phyloP scores from a whole-genome alignment of 2,797 vertebrate genomes.

The Amblyraja radiata region DNA sequence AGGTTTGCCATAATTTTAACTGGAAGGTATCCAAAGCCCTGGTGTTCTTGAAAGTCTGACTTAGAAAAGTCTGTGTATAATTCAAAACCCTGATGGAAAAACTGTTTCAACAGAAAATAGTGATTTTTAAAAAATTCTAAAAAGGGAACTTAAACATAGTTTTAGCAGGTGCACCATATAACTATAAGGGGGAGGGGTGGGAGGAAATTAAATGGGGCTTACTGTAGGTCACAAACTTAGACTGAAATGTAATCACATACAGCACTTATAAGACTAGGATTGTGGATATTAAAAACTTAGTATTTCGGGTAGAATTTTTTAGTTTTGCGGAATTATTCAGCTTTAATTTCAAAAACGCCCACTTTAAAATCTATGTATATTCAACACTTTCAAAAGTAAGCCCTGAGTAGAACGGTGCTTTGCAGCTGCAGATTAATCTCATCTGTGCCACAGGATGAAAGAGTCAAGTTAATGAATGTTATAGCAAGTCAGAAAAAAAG shows the following conservation, averaged over 20 bases:
- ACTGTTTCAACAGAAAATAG: not conserved
- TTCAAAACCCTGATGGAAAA: not conserved
- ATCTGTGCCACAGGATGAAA: not conserved
- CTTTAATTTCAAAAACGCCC: not conserved
- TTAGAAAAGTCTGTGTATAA: not conserved
- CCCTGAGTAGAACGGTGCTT: no score
- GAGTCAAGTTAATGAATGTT: not conserved
- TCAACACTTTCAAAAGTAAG: no score
- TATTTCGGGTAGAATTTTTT: not conserved
- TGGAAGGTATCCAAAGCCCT: not conserved
- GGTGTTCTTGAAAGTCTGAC: not conserved
- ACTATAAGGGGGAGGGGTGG: not conserved
- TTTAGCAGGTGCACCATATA: not conserved
- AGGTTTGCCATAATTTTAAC: constrained; percentile 13
- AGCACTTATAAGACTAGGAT: not conserved
- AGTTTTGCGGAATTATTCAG: not conserved
- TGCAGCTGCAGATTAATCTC: not conserved
- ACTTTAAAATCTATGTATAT: not conserved
- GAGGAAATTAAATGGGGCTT: no score
- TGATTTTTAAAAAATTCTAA: not conserved
- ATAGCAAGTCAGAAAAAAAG: not conserved
- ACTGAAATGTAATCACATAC: not conserved
- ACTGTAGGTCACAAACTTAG: not conserved
- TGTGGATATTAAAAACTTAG: not conserved
- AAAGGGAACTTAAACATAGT: not conserved